Base-by-base conservation (phyloP, 2,797 vertebrate genomes). In the Anas bernieri region DNA sequence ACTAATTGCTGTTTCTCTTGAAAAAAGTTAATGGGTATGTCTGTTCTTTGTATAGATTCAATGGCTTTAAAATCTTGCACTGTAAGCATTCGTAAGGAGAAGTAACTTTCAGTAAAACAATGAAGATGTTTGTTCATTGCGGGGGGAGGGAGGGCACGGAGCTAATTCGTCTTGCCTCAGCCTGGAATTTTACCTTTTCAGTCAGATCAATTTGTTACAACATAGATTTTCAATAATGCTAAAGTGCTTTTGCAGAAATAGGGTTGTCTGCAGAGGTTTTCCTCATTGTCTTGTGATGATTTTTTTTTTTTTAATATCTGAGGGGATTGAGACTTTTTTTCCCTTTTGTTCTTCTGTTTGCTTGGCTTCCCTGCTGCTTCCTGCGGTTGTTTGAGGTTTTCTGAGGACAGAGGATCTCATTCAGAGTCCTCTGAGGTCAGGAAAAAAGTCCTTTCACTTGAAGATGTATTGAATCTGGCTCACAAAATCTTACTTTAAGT, bases 171-270 rank as follows among this genome's bases (percentile, higher is more conserved):
- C 12, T 2, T 68, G 26, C 45, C 37, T 43, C n/a, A 63, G 73
- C 62, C 62, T 64, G 31, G 45, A 80, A 33, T 68, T 86, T 87
- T 52, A 52, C 82, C 43, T 94, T 90, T 77, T 52, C 56, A 74
- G 22, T 28, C 22, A 18, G 66, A 59, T 66, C 76, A 64, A 69
- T 94, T 86, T 88, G 35, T 74, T 62, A 15, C 63, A 58, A 63
- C 26, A 83, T 84, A 39, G 86, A 94, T 96, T 96, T 97, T 92
- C 91, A 86, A 50, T 92, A 95, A 85, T 9, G 54, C 50, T 70
- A 30, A 92, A 67, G 3, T 39, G 50, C 12, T 94, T 78, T 64
- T 83, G 64, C 35, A 67, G 59, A 62, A 78, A 58, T 58, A 81
- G 37, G 7, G 31, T 66, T 58, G n/a, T 72, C 69, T 88, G 73